Evolutionary conservation across 2,797 vertebrate genomes (phyloP).

Genomic region (Cyclopterus lumpus): DNA sequence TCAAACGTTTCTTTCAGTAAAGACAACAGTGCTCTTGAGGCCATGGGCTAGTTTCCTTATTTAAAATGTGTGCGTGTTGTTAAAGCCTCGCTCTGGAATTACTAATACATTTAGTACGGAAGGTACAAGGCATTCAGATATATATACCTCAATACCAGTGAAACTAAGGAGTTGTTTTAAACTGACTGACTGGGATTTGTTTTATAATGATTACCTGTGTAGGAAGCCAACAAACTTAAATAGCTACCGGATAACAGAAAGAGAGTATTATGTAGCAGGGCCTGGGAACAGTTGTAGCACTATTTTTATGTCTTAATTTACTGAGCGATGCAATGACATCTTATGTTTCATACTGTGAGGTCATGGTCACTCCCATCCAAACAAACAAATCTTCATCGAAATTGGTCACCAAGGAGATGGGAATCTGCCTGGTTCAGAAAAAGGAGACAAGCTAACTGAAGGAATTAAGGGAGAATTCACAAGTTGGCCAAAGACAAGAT

Average conservation of each 20-base stretch:
- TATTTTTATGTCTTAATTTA: background rate
- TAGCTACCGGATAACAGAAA: too few species aligned
- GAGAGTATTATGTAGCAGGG: too few species aligned
- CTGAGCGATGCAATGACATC: background rate
- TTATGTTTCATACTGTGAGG: background rate
- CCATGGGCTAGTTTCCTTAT: conserved; percentile 56
- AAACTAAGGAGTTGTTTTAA: background rate
- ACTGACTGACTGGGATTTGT: background rate
- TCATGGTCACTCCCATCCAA: background rate
- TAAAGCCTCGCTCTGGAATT: conserved; percentile 40
- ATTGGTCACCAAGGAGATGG: background rate
- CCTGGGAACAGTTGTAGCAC: too few species aligned
- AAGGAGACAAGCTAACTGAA: background rate
- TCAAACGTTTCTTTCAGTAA: conserved; percentile 13
- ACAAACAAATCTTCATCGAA: background rate
- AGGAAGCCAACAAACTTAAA: too few species aligned
- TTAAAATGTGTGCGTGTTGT: conserved; percentile 64
- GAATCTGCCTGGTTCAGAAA: background rate
- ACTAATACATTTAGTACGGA: conserved; percentile 32
- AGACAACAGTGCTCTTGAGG: conserved; percentile 19
- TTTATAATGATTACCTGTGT: background rate
- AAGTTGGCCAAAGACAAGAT: background rate
- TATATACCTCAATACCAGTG: background rate
- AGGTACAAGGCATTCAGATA: conserved; percentile 3
- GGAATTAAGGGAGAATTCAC: background rate